Percentiles rank a stretch among this genome's conserved stretches.
Evolutionary conservation across 2,888 invertebrate species (phyloP).

Genomic region (Rotaria socialis): DNA sequence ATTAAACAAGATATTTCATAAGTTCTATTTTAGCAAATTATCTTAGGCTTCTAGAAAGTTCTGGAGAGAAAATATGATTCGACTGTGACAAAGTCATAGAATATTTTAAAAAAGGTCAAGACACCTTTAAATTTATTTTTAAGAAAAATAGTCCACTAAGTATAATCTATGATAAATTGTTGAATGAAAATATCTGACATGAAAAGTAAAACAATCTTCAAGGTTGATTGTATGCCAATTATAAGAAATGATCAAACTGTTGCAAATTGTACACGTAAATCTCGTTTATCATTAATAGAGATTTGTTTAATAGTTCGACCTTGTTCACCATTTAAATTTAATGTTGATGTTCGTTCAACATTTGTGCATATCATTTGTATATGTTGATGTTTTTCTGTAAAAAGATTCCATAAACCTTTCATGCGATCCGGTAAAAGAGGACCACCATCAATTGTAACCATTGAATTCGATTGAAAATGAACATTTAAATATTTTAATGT

Average conservation of each 20-base stretch:
- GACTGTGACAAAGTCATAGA: no score
- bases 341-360: slow-evolving; percentile 23
- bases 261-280: not conserved
- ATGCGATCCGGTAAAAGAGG: not conserved
- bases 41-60: no score
- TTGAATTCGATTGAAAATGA: slow-evolving; percentile 7
- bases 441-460: not conserved
- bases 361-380: slow-evolving; percentile 28
- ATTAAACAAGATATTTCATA: no score
- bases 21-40: no score
- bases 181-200: not conserved
- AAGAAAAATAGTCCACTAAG: not conserved
- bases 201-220: not conserved
- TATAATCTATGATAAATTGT: not conserved
- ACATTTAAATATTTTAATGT: slow-evolving; percentile 32
- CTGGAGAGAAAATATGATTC: no score
- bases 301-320: slow-evolving; percentile 19
- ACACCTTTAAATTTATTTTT: not conserved
- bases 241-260: not conserved
- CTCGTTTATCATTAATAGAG: not conserved
- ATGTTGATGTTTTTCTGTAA: not conserved
- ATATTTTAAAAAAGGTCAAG: not conserved
- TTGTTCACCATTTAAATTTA: slow-evolving; percentile 10
- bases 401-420: not conserved
- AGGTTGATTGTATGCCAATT: not conserved